Evolutionary conservation across 2,797 vertebrate genomes (phyloP), one percentile per base, ranked within the genome.

Genomic region (Rallus crepitans): DNA sequence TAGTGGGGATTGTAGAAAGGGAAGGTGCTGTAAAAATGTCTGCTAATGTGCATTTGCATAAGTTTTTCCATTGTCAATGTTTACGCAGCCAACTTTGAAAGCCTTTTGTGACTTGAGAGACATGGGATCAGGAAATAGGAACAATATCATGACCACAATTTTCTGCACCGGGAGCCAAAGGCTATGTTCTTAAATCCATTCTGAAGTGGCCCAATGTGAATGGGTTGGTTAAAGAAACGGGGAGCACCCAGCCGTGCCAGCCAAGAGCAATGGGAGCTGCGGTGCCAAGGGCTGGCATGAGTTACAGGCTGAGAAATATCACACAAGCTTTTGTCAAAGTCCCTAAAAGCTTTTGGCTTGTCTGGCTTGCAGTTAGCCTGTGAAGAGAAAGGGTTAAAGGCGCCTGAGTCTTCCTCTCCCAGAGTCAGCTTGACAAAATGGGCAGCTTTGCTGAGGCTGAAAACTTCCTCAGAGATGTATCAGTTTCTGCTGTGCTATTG

Each of bases 41-140:
- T 42, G 6, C 53, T 50, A 63, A 40, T 9, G 2, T 17, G 47
- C 18, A 94, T 96, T 94, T 93, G 88, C 75, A 59, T 92, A 94
- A 93, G 10, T 90, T 95, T 97, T 97, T 95, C 94, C 93, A 92
- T 33, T 94, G 86, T 86, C 87, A 93, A 82, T 85, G 61, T 91
- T 93, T 94, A 92, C 7, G 20, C 83, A 87, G 92, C 59, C 71
- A 3, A 60, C 76, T 96, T 75, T 95, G 90, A 95, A 96, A 95
- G 92, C 53, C 94, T 92, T 96, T 95, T 93, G 78, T 95, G 90
- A 73, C 93, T 92, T 85, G 75, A 87, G 88, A 93, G 71, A 90
- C 93, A 52, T 56, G 94, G 86, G 61, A 93, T 95, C 91, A 92
- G 96, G 96, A 96, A 97, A 95, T 1, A 96, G 93, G 87, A 95